Evolutionary conservation across 2,113 vertebrate genomes (phyloP).

Genomic region (human): DNA sequence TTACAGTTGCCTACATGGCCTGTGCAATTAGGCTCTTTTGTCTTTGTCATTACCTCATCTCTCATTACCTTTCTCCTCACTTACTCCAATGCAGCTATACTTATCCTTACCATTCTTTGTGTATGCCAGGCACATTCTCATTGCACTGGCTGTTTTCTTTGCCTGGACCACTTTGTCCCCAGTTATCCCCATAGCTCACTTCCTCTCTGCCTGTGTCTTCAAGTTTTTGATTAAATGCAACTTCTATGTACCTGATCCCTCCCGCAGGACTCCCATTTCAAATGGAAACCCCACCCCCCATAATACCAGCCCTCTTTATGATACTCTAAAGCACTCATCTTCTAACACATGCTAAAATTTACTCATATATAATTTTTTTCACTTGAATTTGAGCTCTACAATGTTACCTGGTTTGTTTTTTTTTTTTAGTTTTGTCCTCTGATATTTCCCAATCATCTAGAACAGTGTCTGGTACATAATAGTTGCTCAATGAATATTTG

Average conservation of each 20-base stretch:
- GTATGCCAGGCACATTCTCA: not conserved
- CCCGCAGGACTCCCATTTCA: not conserved
- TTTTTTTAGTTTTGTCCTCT: not conserved
- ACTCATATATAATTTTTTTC: not conserved
- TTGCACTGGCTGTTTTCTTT: not conserved
- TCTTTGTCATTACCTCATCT: not conserved
- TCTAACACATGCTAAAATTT: not conserved
- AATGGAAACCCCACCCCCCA: not conserved
- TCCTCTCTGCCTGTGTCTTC: not conserved
- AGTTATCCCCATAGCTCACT: not conserved
- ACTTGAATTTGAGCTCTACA: not conserved
- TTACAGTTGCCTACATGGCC: not conserved
- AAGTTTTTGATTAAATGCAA: not conserved
- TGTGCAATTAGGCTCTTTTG: not conserved
- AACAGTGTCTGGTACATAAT: not conserved
- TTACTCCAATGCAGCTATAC: not conserved
- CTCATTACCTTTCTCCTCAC: not conserved
- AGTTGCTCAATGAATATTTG: not conserved
- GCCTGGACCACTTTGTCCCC: not conserved
- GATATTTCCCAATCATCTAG: not conserved
- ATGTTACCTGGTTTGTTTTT: not conserved
- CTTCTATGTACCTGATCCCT: not conserved
- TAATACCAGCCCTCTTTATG: not conserved
- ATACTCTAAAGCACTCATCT: not conserved
- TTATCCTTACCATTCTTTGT: not conserved